Conservation (phyloP, 2,113 vertebrate genomes). For the Pardalotus punctatus region DNA sequence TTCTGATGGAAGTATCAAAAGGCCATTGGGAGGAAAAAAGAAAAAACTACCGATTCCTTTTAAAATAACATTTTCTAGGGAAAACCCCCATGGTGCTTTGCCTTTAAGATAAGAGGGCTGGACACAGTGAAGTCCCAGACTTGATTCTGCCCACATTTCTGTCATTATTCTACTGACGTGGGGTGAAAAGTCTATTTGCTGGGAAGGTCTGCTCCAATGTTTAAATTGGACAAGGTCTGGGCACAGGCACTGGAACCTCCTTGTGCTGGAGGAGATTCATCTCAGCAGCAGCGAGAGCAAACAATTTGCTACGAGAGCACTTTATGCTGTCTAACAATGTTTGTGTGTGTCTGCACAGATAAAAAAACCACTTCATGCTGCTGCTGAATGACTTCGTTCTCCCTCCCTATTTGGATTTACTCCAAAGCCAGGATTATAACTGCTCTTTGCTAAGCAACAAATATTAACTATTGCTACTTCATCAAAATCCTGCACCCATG, state of each 20-base stretch:
- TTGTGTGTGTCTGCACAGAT: background rate
- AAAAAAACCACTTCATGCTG: background rate
- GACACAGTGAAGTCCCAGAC: background rate
- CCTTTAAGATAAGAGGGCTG: background rate
- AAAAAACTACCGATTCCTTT: background rate
- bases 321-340: constrained; percentile 30
- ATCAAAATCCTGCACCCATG: constrained; percentile 45
- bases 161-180: accelerated
- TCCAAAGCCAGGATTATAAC: constrained; percentile 47
- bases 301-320: background rate
- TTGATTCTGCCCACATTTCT: background rate
- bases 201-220: background rate
- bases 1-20: background rate
- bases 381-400: background rate
- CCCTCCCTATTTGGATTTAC: constrained; percentile 4
- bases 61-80: background rate
- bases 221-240: background rate
- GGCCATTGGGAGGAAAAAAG: background rate
- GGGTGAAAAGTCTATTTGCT: accelerated
- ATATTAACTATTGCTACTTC: constrained; percentile 47
- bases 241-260: background rate
- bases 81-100: background rate
- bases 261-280: background rate
- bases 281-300: background rate
- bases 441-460: constrained; percentile 49